Percentiles rank a stretch among this genome's conserved stretches.
phyloP scores from a whole-genome alignment of 2,888 invertebrate species.

The Harpalus rubripes region DNA sequence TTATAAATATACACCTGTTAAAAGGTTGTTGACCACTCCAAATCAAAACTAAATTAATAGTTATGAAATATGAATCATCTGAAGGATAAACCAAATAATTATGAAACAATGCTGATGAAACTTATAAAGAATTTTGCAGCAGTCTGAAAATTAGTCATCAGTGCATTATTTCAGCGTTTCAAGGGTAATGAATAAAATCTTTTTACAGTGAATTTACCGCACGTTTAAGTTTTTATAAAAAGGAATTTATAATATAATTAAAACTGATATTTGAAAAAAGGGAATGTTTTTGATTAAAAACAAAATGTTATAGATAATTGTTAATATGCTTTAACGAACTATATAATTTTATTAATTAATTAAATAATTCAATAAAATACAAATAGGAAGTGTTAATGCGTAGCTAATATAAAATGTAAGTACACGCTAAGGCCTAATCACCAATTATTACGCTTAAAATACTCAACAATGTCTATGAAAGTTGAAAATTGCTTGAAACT shows the following conservation, averaged over 20 bases:
- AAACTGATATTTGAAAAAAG: slow-evolving; percentile 39
- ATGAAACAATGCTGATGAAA: slow-evolving; percentile 62
- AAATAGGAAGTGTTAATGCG: too few relatives aligned
- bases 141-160: slow-evolving; percentile 60
- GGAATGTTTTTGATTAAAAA: slow-evolving; percentile 21
- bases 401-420: too few relatives aligned
- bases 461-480: too few relatives aligned
- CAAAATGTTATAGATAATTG: slow-evolving; percentile 12
- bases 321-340: background rate
- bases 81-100: slow-evolving; percentile 34
- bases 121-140: slow-evolving; percentile 57
- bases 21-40: background rate
- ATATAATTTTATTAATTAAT: background rate
- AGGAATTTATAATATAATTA: slow-evolving; percentile 33
- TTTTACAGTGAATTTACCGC: slow-evolving; percentile 53
- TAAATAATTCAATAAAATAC: too few relatives aligned
- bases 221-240: slow-evolving; percentile 20
- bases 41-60: background rate
- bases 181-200: slow-evolving; percentile 33
- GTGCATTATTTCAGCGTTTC: slow-evolving; percentile 50
- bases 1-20: too few relatives aligned
- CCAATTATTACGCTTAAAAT: too few relatives aligned
- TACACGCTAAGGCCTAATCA: too few relatives aligned
- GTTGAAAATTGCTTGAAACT: too few relatives aligned
- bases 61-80: background rate